Evolutionary conservation across 2,888 invertebrate genomes (phyloP).

Genomic region (Drosophila borborema): DNA sequence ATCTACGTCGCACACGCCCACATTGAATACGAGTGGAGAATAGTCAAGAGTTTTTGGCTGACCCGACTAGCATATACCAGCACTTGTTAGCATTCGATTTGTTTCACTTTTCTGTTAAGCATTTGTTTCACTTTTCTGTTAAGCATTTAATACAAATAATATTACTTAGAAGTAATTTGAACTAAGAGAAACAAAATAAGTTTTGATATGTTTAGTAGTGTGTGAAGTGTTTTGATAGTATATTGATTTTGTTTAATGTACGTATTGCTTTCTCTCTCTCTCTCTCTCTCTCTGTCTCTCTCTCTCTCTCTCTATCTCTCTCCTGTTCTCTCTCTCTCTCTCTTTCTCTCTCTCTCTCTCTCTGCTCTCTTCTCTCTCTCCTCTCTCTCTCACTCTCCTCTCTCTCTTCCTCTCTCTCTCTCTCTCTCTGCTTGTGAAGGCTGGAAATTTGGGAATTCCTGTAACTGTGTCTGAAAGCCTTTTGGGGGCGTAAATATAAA

Average conservation of each 20-base stretch:
- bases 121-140: neutral
- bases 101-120: neutral
- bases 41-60: neutral
- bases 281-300: no score
- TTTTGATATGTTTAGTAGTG: neutral
- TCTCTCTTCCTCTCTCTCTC: no score
- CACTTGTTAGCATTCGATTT: neutral
- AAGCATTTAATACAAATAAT: neutral
- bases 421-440: no score
- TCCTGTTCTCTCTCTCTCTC: no score
- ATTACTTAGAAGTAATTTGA: neutral
- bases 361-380: no score
- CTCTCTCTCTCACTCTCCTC: no score
- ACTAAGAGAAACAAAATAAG: neutral
- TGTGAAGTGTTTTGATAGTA: neutral
- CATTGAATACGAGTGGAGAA: neutral
- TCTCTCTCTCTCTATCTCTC: no score
- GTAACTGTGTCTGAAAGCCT: neutral
- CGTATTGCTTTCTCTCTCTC: no score
- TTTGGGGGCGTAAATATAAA: no score
- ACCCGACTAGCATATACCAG: conserved; percentile 22
- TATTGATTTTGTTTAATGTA: no score
- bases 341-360: no score
- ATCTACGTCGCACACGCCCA: conserved; percentile 7
- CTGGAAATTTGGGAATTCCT: no score